Percentiles rank a stretch among this genome's conserved stretches.
These are phyloP conservation scores for Chaetodon trifasciatus DNA, from an alignment of 2,797 vertebrate genomes.

Conservation along the genomic window DNA sequence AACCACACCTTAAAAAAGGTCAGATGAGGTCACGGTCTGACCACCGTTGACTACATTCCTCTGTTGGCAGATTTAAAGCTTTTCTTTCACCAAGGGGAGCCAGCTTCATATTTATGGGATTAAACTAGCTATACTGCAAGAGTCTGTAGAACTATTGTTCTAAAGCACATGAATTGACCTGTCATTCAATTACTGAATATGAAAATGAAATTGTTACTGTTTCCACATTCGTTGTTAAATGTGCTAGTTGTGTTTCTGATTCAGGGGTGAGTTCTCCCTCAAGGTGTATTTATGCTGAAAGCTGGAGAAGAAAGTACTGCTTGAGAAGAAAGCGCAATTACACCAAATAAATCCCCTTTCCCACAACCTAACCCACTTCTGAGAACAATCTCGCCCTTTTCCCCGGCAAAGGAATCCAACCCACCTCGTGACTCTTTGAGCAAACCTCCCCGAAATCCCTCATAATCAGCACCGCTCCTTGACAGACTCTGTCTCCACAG, in stretches of 20 bases:
- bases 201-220: not conserved
- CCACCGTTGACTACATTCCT: constrained; percentile 30
- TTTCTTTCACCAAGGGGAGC: constrained; percentile 20
- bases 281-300: constrained; percentile 40
- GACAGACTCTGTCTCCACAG: constrained; percentile 40
- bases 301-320: constrained; percentile 24
- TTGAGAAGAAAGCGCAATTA: constrained; percentile 53
- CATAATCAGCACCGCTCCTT: constrained; percentile 67
- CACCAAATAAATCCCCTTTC: constrained; percentile 68
- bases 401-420: constrained; percentile 63
- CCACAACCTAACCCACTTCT: constrained; percentile 62
- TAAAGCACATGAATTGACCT: not conserved
- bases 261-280: constrained; percentile 21
- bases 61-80: constrained; percentile 16
- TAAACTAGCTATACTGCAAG: not conserved
- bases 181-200: constrained; percentile 1
- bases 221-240: constrained; percentile 19
- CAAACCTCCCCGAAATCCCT: constrained; percentile 69
- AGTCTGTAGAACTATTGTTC: not conserved
- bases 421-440: constrained; percentile 64
- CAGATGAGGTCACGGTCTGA: constrained; percentile 35
- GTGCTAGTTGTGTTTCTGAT: constrained; percentile 21
- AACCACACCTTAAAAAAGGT: constrained; percentile 54
- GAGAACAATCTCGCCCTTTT: constrained; percentile 57
- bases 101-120: constrained; percentile 20